phyloP scores from a whole-genome alignment of 2,888 invertebrate species.

The Euclidia mi region DNA sequence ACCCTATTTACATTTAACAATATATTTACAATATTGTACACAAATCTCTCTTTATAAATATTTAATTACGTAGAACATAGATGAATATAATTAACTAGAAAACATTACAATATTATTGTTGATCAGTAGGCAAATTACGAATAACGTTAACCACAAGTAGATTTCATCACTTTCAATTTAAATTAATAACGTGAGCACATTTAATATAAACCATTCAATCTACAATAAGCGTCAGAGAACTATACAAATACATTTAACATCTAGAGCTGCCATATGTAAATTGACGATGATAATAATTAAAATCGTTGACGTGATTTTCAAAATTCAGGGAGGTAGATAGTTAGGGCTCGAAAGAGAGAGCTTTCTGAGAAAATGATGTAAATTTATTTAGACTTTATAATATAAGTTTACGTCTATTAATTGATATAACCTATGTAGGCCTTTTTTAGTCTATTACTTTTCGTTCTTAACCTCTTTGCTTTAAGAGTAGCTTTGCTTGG shows the following conservation, averaged over 20 bases:
- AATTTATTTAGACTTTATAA: conserved; percentile 22
- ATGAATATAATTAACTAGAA: neutral
- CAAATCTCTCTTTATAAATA: conserved; percentile 14
- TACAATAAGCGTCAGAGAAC: neutral
- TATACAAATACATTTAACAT: conserved; percentile 11
- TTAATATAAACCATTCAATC: neutral
- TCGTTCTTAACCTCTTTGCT: no score
- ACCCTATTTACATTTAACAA: conserved; percentile 35
- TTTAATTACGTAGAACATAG: neutral
- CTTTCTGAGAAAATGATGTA: conserved; percentile 12
- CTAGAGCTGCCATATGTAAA: conserved; percentile 23
- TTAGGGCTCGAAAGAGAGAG: conserved; percentile 27
- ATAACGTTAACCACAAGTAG: no score
- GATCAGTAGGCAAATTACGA: no score
- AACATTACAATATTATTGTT: no score
- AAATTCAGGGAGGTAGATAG: conserved; percentile 6
- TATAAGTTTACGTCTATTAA: conserved; percentile 24
- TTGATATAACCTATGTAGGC: conserved; percentile 38
- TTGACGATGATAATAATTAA: conserved; percentile 22
- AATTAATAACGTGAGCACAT: no score
- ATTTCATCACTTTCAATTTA: no score
- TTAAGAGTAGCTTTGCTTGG: conserved; percentile 12
- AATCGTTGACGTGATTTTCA: conserved; percentile 19
- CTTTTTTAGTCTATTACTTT: no score
- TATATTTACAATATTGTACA: conserved; percentile 22